Base-by-base conservation (phyloP, 1,140 invertebrate species). In the Drosophila grimshawi region DNA sequence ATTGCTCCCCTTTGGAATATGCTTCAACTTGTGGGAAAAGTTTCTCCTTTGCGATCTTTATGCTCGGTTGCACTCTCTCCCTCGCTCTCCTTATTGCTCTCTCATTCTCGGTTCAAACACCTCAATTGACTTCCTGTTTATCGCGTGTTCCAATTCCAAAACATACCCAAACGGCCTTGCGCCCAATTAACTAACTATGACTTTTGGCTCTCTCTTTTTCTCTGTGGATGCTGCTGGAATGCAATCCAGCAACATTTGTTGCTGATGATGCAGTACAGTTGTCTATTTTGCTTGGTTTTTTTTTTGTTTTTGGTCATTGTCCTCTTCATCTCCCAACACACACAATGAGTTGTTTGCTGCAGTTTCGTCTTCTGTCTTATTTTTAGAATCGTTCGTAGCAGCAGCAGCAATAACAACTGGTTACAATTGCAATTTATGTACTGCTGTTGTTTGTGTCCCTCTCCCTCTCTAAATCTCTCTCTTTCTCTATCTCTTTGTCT, bases 231-330 rank as follows among this genome's bases (percentile, higher is more conserved):
- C 53, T 60, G n/a, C 48, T 52, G 67, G 74, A 68, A 78, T 80
- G 75, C 63, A 74, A 64, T 59, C 56, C 41, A 59, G 62, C 65
- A 49, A 59, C 72, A 74, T 69, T 65, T 48, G 46, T 37, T 35
- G 57, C 11, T 55, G 59, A 37, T 55, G 70, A 41, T 53, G 62
- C 46, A 35, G 79, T 82, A 82, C 74, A 81, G 74, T 81, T 81
- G 64, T 80, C 56, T 78, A 64, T 76, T 64, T 66, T 73, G 30
- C 64, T 68, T 19, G 19, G 19, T 19, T 19, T 19, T 8, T 41
- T 19, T 43, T 59, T 75, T 33, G 63, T 76, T 70, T 68, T 79
- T 79, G 76, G 78, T 81, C 75, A 71, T 79, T 86, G 82, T 86
- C 79, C 78, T 76, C 19, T 19, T 19, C 19, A 19, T 19, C 19